These are phyloP conservation scores for Phenacoccus solenopsis DNA, from an alignment of 1,140 invertebrate species.

Conservation along the genomic window DNA sequence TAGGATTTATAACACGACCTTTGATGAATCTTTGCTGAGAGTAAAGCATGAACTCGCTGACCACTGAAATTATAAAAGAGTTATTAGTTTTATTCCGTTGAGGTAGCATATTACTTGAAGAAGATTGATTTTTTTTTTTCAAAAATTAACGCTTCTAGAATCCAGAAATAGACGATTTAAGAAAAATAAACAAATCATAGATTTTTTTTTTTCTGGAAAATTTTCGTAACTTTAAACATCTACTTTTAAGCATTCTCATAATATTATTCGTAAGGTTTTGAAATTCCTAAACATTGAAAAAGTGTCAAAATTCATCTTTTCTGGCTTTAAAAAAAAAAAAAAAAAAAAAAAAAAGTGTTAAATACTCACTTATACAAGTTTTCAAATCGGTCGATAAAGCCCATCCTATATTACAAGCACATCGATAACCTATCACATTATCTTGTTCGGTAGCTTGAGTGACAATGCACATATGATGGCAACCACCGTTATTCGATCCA, in stretches of 20 bases:
- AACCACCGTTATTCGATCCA: slow-evolving; percentile 75
- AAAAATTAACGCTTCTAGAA: no score
- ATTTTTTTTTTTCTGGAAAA: no score
- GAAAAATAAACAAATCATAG: no score
- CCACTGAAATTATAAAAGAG: slow-evolving; percentile 35
- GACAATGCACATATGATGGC: slow-evolving; percentile 91
- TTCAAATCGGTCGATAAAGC: slow-evolving; percentile 57
- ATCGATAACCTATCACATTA: slow-evolving; percentile 75
- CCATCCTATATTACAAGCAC: slow-evolving; percentile 88
- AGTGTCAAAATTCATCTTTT: no score
- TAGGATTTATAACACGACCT: slow-evolving; percentile 79
- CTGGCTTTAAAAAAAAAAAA: slow-evolving; percentile 1
- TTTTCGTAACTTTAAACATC: no score
- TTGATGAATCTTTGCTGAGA: slow-evolving; percentile 95
- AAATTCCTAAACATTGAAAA: not conserved
- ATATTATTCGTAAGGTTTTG: not conserved
- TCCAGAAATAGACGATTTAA: no score
- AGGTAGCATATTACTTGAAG: no score
- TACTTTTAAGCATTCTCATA: no score
- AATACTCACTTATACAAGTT: slow-evolving; percentile 57
- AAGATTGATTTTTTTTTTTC: not conserved
- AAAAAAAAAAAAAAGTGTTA: not conserved
- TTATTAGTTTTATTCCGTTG: no score
- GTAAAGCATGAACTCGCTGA: slow-evolving; percentile 90
- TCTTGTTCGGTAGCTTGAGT: slow-evolving; percentile 60